Conservation (phyloP, 2,797 vertebrate genomes). For the Oceanodroma leucorhoa region DNA sequence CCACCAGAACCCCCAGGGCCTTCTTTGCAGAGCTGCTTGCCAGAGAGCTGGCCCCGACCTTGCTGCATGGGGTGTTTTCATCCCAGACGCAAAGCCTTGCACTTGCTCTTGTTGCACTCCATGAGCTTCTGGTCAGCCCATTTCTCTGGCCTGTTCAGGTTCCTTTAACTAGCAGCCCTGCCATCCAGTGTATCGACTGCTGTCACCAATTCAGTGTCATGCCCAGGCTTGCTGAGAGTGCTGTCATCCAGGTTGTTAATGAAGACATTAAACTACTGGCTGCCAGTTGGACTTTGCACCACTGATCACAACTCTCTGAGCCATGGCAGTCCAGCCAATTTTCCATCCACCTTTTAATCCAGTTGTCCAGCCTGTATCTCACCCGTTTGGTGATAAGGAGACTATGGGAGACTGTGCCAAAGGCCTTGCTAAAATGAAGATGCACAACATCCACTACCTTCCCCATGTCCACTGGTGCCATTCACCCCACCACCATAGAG, state of each 20-base stretch:
- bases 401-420: not conserved
- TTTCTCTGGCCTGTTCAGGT: not conserved
- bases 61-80: not conserved
- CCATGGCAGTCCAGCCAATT: not conserved
- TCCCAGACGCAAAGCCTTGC: not conserved
- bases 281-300: not conserved
- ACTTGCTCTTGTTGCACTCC: not conserved
- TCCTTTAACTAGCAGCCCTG: not conserved
- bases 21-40: not conserved
- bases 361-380: not conserved
- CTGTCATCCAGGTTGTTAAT: not conserved
- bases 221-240: not conserved
- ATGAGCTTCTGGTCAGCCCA: not conserved
- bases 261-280: not conserved
- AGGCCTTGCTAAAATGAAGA: not conserved
- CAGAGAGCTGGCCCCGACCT: not conserved
- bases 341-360: not conserved
- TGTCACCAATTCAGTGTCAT: not conserved
- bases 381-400: not conserved
- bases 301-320: not conserved
- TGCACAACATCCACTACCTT: not conserved
- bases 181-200: not conserved
- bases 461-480: not conserved
- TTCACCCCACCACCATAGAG: not conserved
- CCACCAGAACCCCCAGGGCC: not conserved